Evolutionary conservation across 2,113 vertebrate species (phyloP).

Genomic region (Beaufortia kweichowensis): DNA sequence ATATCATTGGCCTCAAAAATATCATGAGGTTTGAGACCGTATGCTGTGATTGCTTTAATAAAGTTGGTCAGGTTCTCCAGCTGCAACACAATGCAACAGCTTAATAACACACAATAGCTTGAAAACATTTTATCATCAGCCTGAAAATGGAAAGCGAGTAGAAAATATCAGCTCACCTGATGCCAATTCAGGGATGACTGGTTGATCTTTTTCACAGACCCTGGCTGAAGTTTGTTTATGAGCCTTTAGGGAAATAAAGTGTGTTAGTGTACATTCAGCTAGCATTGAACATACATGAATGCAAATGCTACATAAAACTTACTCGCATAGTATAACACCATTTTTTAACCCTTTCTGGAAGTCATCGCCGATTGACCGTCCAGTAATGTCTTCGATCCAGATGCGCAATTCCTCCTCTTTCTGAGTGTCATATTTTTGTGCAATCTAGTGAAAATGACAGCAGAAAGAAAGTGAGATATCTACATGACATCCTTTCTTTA

Average conservation of each 20-base stretch:
- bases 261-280: neutral
- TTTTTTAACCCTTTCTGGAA: slow-evolving; percentile 93
- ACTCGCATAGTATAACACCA: slow-evolving; percentile 89
- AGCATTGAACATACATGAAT: too few species aligned
- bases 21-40: slow-evolving; percentile 89
- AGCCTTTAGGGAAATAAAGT: slow-evolving; percentile 71
- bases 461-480: neutral
- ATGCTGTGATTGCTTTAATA: slow-evolving; percentile 84
- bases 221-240: slow-evolving; percentile 85
- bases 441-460: slow-evolving; percentile 75
- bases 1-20: slow-evolving; percentile 93
- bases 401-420: slow-evolving; percentile 85
- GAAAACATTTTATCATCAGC: neutral
- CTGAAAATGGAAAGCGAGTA: neutral
- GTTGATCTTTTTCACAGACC: slow-evolving; percentile 86
- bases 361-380: slow-evolving; percentile 79
- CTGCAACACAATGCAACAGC: slow-evolving; percentile 62
- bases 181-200: slow-evolving; percentile 87
- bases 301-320: slow-evolving; percentile 64
- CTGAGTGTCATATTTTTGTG: slow-evolving; percentile 89
- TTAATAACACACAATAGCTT: neutral
- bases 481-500: neutral
- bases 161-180: slow-evolving; percentile 75
- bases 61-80: slow-evolving; percentile 95
- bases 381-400: slow-evolving; percentile 89